Evolutionary conservation across 2,113 vertebrate genomes (phyloP).

Genomic region (Lophotis ruficrista): DNA sequence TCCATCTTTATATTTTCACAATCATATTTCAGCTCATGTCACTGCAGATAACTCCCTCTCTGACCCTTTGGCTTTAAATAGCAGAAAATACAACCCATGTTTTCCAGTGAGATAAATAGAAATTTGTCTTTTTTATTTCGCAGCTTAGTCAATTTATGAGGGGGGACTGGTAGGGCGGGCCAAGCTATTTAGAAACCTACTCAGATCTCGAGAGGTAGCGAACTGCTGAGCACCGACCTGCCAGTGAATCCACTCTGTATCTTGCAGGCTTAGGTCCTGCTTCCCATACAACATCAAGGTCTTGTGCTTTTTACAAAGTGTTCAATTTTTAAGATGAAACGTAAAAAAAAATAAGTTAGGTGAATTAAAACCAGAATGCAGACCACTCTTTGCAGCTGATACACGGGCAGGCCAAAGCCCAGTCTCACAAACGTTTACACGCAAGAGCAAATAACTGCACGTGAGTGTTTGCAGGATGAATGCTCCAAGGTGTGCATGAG

Average conservation of each 20-base stretch:
- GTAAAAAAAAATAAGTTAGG: no score
- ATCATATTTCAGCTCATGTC: conserved; percentile 75
- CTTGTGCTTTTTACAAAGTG: neutral
- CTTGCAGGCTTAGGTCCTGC: neutral
- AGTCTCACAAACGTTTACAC: no score
- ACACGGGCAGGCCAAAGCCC: neutral
- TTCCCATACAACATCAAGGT: neutral
- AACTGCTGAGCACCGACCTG: neutral
- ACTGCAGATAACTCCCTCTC: conserved; percentile 70
- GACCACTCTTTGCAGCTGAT: neutral
- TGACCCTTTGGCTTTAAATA: conserved; percentile 78
- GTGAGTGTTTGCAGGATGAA: neutral
- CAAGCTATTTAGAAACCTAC: conserved; percentile 37
- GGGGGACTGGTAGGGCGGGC: neutral
- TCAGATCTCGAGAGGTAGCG: neutral
- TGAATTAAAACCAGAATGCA: neutral
- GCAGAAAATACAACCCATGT: conserved; percentile 73
- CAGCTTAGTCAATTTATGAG: conserved; percentile 68
- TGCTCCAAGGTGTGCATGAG: neutral
- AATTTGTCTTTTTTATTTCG: conserved; percentile 69
- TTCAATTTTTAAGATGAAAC: neutral
- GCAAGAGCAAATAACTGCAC: neutral
- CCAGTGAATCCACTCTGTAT: neutral
- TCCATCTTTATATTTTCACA: conserved; percentile 76
- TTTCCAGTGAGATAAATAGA: conserved; percentile 81